Evolutionary conservation across 2,888 invertebrate species (phyloP), one percentile per base, ranked within the genome.

Genomic region (Drosophila formosana): DNA sequence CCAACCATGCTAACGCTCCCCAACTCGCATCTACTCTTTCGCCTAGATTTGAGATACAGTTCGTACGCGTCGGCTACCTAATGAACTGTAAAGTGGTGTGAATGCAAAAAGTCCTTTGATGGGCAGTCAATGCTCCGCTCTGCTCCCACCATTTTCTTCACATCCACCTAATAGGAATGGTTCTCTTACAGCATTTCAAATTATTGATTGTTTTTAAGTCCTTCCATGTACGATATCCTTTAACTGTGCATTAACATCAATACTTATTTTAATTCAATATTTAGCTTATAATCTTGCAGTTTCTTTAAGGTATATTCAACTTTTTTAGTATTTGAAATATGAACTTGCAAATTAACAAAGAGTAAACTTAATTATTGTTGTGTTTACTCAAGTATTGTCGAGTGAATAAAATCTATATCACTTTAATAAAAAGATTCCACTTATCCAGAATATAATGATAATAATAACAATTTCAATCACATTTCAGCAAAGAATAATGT

Each of bases 51-150:
- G 63, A 66, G 67, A 67, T 75, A 79, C 65, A 46, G 67, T 57
- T 65, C 55, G 72, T 68, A 60, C 72, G 60, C 72, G 67, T 66
- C 72, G 67, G 37, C 52, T 70, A 76, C 65, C 88, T 83, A 83
- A 83, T 83, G 86, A 82, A 85, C 69, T 85, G 83, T 80, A 62
- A 83, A 88, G 86, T 82, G 88, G 78, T 88, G 83, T 88, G 86
- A 69, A 82, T 82, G 67, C 58, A 67, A 56, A 63, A 70, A 68
- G 78, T 75, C 82, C 82, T 83, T 83, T 83, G 88, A 83, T 85
- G 82, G 66, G 41, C 72, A 45, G 23, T 39, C 43, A 34, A 32
- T 41, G 64, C 46, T 47, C 26, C 56, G 39, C 52, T 47, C 13
- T 25, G n/a, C 51, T n/a, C 23, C 4, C 3, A 7, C 37, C 25